These are phyloP conservation scores for Harlomillsia oculata DNA, from an alignment of 1,140 invertebrate genomes.

Conservation along the genomic window DNA sequence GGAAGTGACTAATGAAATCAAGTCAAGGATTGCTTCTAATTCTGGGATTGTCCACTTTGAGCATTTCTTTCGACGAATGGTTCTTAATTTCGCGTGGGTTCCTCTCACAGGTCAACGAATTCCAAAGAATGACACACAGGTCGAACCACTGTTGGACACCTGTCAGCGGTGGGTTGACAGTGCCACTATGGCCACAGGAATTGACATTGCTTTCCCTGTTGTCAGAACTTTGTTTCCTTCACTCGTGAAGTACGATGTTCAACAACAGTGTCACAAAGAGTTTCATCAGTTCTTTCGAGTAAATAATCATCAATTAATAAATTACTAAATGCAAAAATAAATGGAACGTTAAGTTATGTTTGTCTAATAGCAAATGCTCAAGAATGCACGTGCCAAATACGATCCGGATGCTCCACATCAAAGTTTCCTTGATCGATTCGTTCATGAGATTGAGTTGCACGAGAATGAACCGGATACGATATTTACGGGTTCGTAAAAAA, in stretches of 20 bases:
- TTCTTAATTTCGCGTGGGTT: conserved; percentile 12
- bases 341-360: not conserved
- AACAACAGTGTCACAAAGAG: not conserved
- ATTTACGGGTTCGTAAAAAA: conserved; percentile 16
- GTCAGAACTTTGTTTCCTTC: conserved; percentile 61
- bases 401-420: not conserved
- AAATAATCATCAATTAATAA: not conserved
- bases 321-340: no score
- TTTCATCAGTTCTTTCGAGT: conserved; percentile 43
- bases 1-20: conserved; percentile 2
- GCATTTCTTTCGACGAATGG: conserved; percentile 6
- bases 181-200: conserved; percentile 1
- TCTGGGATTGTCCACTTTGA: conserved; percentile 1
- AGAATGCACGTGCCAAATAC: not conserved
- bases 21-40: not conserved
- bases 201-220: conserved; percentile 44
- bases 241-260: conserved; percentile 57
- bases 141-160: not conserved
- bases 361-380: not conserved
- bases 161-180: not conserved
- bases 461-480: not conserved
- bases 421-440: not conserved
- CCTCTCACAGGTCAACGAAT: conserved; percentile 9
- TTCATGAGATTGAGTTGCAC: not conserved
- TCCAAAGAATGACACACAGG: conserved; percentile 2